phyloP scores from a whole-genome alignment of 2,113 vertebrate species.

The Apaloderma vittatum region DNA sequence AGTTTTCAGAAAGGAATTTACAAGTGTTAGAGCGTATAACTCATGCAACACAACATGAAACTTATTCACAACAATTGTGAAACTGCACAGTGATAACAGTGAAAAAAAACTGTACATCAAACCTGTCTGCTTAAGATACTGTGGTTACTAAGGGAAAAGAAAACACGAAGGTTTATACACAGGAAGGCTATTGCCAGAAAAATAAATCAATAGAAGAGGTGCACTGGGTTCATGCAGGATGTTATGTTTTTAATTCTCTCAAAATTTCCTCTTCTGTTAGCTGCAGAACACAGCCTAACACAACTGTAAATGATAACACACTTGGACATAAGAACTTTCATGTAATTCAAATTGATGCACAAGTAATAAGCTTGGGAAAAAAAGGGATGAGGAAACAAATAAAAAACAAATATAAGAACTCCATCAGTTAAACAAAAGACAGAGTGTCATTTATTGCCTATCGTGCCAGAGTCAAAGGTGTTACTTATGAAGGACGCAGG shows the following conservation, averaged over 20 bases:
- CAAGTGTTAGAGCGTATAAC: neutral
- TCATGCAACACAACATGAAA: neutral
- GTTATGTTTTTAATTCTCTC: neutral
- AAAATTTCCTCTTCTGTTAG: neutral
- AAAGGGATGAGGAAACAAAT: neutral
- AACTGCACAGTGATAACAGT: neutral
- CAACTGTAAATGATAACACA: neutral
- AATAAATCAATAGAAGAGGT: neutral
- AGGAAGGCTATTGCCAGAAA: neutral
- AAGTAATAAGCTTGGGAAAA: too few relatives aligned
- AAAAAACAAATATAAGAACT: neutral
- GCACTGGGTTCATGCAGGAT: neutral
- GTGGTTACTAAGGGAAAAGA: neutral
- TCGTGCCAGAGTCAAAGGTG: neutral
- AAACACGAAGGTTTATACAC: neutral
- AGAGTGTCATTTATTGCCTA: neutral
- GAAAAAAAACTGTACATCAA: neutral
- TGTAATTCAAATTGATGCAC: neutral
- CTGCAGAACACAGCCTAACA: neutral
- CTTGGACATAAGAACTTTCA: neutral
- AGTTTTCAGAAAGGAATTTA: neutral
- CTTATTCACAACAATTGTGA: neutral
- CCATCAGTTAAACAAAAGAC: neutral
- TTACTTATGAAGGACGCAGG: neutral
- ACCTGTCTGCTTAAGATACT: neutral